phyloP scores from a whole-genome alignment of 2,797 vertebrate genomes.

The Podarcis siculus region DNA sequence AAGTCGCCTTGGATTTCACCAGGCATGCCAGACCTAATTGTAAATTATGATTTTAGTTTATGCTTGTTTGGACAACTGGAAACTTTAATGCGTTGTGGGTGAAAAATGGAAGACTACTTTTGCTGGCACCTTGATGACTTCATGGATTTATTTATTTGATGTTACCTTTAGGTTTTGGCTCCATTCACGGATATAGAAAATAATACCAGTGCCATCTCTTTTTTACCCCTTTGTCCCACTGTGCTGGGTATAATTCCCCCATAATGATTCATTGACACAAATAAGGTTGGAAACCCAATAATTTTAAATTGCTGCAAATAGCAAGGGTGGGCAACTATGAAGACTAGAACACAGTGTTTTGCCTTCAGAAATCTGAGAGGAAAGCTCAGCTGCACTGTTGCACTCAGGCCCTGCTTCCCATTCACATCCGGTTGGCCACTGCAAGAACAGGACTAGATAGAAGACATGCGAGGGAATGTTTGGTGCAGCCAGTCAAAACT shows the following conservation, averaged over 20 bases:
- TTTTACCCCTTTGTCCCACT: background rate
- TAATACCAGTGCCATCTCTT: background rate
- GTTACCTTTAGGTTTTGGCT: constrained; percentile 2
- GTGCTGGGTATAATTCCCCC: background rate
- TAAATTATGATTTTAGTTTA: constrained; percentile 17
- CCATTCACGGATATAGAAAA: constrained; percentile 18
- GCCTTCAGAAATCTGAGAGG: background rate
- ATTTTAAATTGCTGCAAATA: background rate
- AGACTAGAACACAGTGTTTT: background rate
- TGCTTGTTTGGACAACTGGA: constrained; percentile 16
- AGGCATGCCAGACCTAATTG: constrained; percentile 3
- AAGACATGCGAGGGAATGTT: too few relatives aligned
- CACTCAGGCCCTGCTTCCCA: background rate
- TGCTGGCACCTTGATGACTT: background rate
- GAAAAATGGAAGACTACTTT: constrained; percentile 10
- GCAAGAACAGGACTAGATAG: background rate
- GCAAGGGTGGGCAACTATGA: background rate
- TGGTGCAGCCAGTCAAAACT: too few relatives aligned
- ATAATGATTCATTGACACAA: background rate
- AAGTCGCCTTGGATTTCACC: background rate
- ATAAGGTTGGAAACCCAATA: background rate
- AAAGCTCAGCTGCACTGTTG: too few relatives aligned
- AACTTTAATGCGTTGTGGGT: background rate
- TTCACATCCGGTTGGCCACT: too few relatives aligned
- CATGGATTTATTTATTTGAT: background rate